phyloP scores from a whole-genome alignment of 2,888 invertebrate genomes.

The Aporophyla nigra region DNA sequence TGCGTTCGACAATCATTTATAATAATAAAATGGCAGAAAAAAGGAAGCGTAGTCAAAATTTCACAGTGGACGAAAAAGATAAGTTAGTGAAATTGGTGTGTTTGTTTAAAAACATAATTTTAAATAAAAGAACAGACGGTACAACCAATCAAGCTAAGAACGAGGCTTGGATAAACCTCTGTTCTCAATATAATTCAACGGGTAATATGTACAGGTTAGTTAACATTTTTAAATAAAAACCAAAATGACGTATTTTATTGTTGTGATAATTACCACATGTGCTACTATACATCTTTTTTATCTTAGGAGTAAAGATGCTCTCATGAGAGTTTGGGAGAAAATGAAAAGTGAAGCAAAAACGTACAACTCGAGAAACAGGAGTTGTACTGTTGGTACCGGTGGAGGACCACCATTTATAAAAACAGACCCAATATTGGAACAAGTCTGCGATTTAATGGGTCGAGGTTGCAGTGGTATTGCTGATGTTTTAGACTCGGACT shows the following conservation, averaged over 20 bases:
- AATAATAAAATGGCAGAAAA: neutral
- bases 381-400: constrained; percentile 33
- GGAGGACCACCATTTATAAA: constrained; percentile 41
- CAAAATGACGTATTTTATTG: neutral
- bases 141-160: constrained; percentile 3
- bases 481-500: constrained; percentile 28
- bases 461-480: constrained; percentile 44
- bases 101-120: too few species aligned
- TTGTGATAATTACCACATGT: too few species aligned
- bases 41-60: constrained; percentile 5
- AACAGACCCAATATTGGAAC: constrained; percentile 47
- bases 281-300: neutral
- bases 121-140: constrained; percentile 1
- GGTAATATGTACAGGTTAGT: neutral
- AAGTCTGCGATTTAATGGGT: constrained; percentile 40
- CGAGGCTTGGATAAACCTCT: constrained; percentile 10
- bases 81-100: neutral
- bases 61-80: constrained; percentile 6
- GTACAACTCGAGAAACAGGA: constrained; percentile 22
- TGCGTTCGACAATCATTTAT: neutral
- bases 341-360: constrained; percentile 39
- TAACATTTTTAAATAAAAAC: neutral
- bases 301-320: constrained; percentile 27
- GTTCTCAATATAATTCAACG: neutral
- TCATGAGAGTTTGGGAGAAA: constrained; percentile 49